These are phyloP conservation scores for Phocoena phocoena DNA, from an alignment of 2,113 vertebrate genomes.

Conservation along the genomic window DNA sequence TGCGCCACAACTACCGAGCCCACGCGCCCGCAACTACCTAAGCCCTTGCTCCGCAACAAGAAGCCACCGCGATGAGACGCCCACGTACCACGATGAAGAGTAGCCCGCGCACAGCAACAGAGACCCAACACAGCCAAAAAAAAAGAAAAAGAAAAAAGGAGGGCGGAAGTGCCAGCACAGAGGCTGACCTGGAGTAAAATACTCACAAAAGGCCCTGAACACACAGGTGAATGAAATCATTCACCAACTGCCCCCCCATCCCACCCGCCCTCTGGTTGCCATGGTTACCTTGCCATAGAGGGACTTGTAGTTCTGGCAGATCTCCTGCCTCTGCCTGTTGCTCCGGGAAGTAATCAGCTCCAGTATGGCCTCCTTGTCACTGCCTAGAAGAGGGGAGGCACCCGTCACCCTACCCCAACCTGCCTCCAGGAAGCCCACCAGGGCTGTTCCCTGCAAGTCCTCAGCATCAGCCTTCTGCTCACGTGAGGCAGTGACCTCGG, in stretches of 20 bases:
- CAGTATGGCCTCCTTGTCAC: slow-evolving; percentile 96
- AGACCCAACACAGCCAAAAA: too few species aligned
- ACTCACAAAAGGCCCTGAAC: neutral
- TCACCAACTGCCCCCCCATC: too few species aligned
- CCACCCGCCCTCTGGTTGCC: neutral
- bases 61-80: too few species aligned
- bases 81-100: too few species aligned
- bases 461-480: neutral
- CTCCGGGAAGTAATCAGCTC: slow-evolving; percentile 93
- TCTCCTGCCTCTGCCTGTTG: slow-evolving; percentile 93
- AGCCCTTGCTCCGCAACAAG: too few species aligned
- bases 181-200: neutral
- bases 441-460: neutral
- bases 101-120: too few species aligned
- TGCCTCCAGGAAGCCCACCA: neutral
- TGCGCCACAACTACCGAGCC: too few species aligned
- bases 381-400: slow-evolving; percentile 85
- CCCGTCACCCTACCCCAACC: neutral
- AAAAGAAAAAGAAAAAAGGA: neutral
- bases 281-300: slow-evolving; percentile 92
- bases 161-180: neutral
- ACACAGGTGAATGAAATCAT: neutral
- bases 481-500: fast-evolving
- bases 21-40: too few species aligned
- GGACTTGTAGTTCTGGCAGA: slow-evolving; percentile 92